A percentile compares a stretch with the other conserved stretches of the same genome.
Conservation (phyloP, 2,113 vertebrate species). For the Willisornis vidua region DNA sequence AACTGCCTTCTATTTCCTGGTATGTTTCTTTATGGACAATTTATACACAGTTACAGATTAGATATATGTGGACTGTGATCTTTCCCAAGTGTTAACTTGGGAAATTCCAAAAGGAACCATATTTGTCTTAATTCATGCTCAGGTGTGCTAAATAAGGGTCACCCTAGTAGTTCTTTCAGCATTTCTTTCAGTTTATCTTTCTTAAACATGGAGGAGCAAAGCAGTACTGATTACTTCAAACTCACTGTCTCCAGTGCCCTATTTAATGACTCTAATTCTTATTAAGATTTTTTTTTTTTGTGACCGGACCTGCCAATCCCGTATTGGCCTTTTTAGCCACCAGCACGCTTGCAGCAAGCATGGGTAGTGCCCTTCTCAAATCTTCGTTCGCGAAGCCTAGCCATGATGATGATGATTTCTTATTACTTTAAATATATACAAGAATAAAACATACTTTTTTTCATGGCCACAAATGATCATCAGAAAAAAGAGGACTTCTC, state of each 20-base stretch:
- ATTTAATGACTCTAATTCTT: not conserved
- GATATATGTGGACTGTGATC: not conserved
- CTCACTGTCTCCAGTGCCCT: no score
- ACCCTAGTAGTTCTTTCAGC: not conserved
- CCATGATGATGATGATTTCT: no score
- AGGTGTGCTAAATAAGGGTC: not conserved
- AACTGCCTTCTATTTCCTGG: not conserved
- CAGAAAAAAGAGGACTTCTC: not conserved
- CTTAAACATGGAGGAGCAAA: not conserved
- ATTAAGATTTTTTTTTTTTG: no score
- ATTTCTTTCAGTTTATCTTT: not conserved
- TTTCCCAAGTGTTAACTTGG: not conserved
- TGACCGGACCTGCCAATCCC: no score
- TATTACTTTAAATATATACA: not conserved
- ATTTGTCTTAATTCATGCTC: not conserved
- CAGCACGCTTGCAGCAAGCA: no score
- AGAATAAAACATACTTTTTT: not conserved
- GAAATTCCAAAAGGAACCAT: not conserved
- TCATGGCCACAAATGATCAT: not conserved
- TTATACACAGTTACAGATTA: not conserved
- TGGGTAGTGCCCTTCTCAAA: no score
- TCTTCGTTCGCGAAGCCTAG: no score
- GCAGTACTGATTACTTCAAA: not conserved
- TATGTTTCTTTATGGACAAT: not conserved
- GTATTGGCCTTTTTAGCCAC: no score